Base-by-base conservation (phyloP, 30 jellyfish, hydroid and myxozoan genomes). In the Chrysaora quinquecirrha region DNA sequence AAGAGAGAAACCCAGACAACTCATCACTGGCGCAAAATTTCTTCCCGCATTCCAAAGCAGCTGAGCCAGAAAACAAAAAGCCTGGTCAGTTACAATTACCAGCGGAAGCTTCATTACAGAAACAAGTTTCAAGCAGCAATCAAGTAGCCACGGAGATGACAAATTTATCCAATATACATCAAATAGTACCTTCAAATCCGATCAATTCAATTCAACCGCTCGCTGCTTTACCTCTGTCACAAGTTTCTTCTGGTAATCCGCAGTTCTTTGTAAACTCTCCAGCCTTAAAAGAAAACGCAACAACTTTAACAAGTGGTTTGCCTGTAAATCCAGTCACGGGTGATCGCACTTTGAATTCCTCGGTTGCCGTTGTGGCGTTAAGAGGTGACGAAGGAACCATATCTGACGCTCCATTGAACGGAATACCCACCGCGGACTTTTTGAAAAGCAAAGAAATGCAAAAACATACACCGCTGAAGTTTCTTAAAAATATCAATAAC, bases 351-450 rank as follows among this genome's bases (percentile, higher is more conserved):
- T 29, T 80, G 23, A 80, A 80, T 32, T 34, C 83, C 48, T 18
- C 84, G 30, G 72, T 58, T n/a, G 69, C 77, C 1, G 68, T 68
- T 22, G 90, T 58, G 11, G 43, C 90, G 0, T 3, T 48, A 47
- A 65, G 72, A 33, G 90, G 90, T 0, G 90, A 80, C 23, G 90
- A 65, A 21, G 84, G 90, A 3, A 35, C 90, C 12, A 80, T 80
- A 19, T 80, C 90, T 14, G 90, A 80, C 27, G 73, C 90, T 3
- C 49, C 71, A 18, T 7, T 80, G 34, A 22, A 66, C 1, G 90
- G 71, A 18, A 3, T 75, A 18, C 76, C 72, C 11, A 80, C 48
- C 27, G 84, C 58, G 4, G 90, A 68, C 23, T 64, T 67, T 75
- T 46, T 65, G 77, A 50, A 80, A 38, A 49, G 69, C 0, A 20